These are phyloP conservation scores for Hydrozoanthus tunicans DNA, from an alignment of 64 coral and sea anemone genomes.

Conservation along the genomic window DNA sequence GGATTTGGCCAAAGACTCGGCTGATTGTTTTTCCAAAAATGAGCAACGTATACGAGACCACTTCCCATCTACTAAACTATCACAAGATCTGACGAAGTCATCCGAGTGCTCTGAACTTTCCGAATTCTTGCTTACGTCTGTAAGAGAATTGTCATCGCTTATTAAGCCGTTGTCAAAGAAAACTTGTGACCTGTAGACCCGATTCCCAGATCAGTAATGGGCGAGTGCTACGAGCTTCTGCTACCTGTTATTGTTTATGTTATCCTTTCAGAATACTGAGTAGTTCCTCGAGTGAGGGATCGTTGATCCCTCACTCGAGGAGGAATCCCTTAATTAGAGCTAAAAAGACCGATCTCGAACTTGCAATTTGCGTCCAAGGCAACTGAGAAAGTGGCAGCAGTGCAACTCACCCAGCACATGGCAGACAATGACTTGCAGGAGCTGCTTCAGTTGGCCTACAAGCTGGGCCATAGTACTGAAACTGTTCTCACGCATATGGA, in stretches of 20 bases:
- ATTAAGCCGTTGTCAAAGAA: background rate
- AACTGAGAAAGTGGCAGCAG: background rate
- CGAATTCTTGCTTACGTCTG: background rate
- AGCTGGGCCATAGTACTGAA: slow-evolving; percentile 1
- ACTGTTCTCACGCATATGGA: background rate
- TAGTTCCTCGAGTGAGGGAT: too few relatives aligned
- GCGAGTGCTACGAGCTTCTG: too few relatives aligned
- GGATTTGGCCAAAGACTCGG: background rate
- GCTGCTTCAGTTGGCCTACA: slow-evolving; percentile 7
- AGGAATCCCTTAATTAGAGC: too few relatives aligned
- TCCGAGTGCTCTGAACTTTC: background rate
- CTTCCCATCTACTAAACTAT: background rate
- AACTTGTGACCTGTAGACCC: too few relatives aligned
- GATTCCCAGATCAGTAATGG: too few relatives aligned
- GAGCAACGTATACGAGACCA: background rate
- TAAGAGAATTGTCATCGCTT: background rate
- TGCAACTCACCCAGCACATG: background rate
- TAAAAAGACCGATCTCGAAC: too few relatives aligned
- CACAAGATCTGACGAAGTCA: background rate
- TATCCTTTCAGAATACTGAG: too few relatives aligned
- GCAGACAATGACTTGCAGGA: background rate
- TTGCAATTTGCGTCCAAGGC: background rate
- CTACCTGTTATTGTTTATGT: too few relatives aligned
- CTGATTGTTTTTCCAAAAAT: background rate
- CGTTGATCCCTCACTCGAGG: too few relatives aligned